Evolutionary conservation across 2,888 invertebrate genomes (phyloP).

Genomic region (Drosophila emarginata): DNA sequence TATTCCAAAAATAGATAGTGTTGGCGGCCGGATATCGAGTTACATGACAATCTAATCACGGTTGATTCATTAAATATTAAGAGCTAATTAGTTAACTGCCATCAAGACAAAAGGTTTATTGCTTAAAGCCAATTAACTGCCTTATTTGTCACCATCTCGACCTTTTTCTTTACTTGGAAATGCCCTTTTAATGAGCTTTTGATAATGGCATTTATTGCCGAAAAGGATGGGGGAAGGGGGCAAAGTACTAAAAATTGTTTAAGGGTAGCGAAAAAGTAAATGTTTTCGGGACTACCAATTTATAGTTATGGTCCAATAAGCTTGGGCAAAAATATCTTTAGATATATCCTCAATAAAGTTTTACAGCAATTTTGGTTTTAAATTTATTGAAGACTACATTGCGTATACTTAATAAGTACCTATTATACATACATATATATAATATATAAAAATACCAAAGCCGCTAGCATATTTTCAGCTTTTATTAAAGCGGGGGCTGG

Average conservation of each 20-base stretch:
- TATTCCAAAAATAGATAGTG: not conserved
- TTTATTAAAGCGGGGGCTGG: not conserved
- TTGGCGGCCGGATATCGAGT: constrained; percentile 48
- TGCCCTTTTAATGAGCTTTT: constrained; percentile 33
- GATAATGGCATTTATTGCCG: constrained; percentile 17
- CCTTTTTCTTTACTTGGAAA: constrained; percentile 12
- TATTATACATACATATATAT: not conserved
- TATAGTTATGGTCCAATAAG: constrained; percentile 16
- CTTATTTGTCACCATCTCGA: constrained; percentile 33
- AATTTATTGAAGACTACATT: not conserved
- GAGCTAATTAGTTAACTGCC: constrained; percentile 59
- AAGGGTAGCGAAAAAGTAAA: not conserved
- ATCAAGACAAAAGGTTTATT: constrained; percentile 22
- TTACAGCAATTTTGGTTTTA: constrained; percentile 2
- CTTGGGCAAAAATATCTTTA: not conserved
- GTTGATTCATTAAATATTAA: constrained; percentile 61
- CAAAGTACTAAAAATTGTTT: not conserved
- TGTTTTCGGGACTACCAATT: not conserved
- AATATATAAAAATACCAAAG: constrained; percentile 7
- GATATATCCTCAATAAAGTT: constrained; percentile 8
- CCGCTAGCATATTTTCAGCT: constrained; percentile 6
- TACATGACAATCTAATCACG: constrained; percentile 40
- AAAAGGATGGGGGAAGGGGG: not conserved
- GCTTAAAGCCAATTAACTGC: constrained; percentile 38
- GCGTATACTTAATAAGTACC: constrained; percentile 7